A percentile compares a stretch with the other conserved stretches of the same genome.
These are phyloP conservation scores for Hypomecis atomaria DNA, from an alignment of 2,888 invertebrate genomes.

Conservation along the genomic window DNA sequence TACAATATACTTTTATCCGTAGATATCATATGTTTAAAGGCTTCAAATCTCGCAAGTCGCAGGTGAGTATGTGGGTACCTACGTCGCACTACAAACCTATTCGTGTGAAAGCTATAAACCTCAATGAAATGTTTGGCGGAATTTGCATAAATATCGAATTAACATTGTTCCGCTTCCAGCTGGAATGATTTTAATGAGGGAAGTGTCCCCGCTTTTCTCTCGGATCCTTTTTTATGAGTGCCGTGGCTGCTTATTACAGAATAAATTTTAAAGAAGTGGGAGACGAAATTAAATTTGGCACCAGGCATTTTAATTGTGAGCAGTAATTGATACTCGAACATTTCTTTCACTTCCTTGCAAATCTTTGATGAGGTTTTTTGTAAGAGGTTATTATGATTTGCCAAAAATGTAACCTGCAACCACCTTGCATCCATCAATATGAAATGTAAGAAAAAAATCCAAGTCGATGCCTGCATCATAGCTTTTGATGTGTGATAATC, in stretches of 20 bases:
- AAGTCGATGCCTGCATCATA: no score
- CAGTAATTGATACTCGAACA: conserved; percentile 49
- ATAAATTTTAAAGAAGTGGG: conserved; percentile 59
- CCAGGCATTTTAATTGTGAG: conserved; percentile 53
- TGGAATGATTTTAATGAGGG: conserved; percentile 62
- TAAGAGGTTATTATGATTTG: no score
- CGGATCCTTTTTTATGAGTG: conserved; percentile 57
- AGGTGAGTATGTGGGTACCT: background rate
- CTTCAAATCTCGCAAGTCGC: background rate
- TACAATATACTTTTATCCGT: no score
- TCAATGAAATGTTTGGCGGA: conserved; percentile 57
- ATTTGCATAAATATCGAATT: conserved; percentile 69
- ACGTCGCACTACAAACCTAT: background rate
- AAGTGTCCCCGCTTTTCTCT: conserved; percentile 56
- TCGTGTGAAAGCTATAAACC: conserved; percentile 52
- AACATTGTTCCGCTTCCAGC: conserved; percentile 63
- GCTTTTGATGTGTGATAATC: no score
- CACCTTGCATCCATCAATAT: no score
- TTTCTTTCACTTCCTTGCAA: conserved; percentile 31
- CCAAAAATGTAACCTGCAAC: no score
- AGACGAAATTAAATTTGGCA: conserved; percentile 52
- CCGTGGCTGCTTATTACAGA: conserved; percentile 57
- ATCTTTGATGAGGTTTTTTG: conserved; percentile 14
- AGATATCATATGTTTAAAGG: background rate
- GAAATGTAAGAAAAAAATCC: no score